Conservation (phyloP, 2,113 vertebrate genomes). For the Nipponia nippon region DNA sequence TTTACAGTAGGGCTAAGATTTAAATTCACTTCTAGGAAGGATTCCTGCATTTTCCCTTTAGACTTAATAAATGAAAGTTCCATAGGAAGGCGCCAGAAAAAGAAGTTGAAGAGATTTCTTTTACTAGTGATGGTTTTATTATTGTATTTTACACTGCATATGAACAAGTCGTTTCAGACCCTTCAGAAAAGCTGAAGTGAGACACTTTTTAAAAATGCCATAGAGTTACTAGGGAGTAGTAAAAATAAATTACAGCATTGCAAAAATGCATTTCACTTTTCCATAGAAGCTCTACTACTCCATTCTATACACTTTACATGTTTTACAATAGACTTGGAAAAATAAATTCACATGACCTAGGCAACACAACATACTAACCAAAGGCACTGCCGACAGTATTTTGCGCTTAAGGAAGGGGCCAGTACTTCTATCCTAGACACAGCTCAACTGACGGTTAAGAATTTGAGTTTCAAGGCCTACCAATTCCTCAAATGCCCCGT, state of each 20-base stretch:
- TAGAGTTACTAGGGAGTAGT: slow-evolving; percentile 37
- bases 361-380: slow-evolving; percentile 38
- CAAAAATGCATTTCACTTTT: slow-evolving; percentile 63
- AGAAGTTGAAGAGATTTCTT: neutral
- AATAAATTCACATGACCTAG: slow-evolving; percentile 24
- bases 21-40: neutral
- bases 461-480: neutral
- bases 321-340: slow-evolving; percentile 56
- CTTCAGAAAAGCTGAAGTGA: slow-evolving; percentile 35
- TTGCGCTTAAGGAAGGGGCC: slow-evolving; percentile 31
- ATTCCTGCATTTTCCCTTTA: neutral
- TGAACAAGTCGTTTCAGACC: slow-evolving; percentile 30
- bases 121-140: slow-evolving; percentile 48
- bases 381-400: slow-evolving; percentile 74
- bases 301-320: slow-evolving; percentile 61
- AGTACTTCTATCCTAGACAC: neutral
- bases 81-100: neutral
- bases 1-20: neutral
- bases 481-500: neutral
- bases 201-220: slow-evolving; percentile 54
- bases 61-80: neutral
- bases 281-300: slow-evolving; percentile 67
- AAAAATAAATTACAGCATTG: slow-evolving; percentile 69
- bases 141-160: slow-evolving; percentile 24
- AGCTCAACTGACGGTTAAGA: neutral